phyloP scores from a whole-genome alignment of 1,140 invertebrate genomes.

The Zelostemma sp. region DNA sequence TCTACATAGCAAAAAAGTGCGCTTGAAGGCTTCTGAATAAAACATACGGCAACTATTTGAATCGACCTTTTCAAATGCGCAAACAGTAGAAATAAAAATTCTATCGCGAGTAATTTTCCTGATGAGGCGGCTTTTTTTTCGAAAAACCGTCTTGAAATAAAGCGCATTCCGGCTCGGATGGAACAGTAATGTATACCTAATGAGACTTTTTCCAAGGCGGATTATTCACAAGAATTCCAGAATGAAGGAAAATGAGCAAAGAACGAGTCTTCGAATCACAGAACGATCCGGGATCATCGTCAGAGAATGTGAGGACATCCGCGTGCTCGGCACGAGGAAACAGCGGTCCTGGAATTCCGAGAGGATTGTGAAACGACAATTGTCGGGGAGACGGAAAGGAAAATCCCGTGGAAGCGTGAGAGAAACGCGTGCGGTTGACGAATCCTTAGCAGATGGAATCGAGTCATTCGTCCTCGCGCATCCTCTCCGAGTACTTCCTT shows the following conservation, averaged over 20 bases:
- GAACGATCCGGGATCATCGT: constrained; percentile 54
- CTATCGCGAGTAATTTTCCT: not conserved
- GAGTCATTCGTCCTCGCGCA: constrained; percentile 10
- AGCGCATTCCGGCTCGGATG: not conserved
- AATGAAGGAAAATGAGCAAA: constrained; percentile 2
- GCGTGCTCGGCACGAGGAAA: constrained; percentile 30
- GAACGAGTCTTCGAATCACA: constrained; percentile 12
- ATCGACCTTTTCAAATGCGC: not conserved
- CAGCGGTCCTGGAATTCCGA: constrained; percentile 51
- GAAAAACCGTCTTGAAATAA: not conserved
- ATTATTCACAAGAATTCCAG: constrained; percentile 11
- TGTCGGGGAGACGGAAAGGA: constrained; percentile 1
- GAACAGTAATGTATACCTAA: not conserved
- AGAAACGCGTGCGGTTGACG: constrained; percentile 10
- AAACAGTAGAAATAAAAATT: not conserved
- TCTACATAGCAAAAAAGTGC: not conserved
- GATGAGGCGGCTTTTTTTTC: not conserved
- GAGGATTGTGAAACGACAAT: constrained; percentile 41
- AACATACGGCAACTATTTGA: not conserved
- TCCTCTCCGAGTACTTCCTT: constrained; percentile 12
- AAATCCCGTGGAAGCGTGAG: constrained; percentile 19
- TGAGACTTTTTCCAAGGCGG: constrained; percentile 3
- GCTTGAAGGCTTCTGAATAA: not conserved
- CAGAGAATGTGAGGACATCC: constrained; percentile 59
- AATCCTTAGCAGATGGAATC: constrained; percentile 39